phyloP scores from a whole-genome alignment of 2,888 invertebrate genomes.

The Stramonita haemastoma region DNA sequence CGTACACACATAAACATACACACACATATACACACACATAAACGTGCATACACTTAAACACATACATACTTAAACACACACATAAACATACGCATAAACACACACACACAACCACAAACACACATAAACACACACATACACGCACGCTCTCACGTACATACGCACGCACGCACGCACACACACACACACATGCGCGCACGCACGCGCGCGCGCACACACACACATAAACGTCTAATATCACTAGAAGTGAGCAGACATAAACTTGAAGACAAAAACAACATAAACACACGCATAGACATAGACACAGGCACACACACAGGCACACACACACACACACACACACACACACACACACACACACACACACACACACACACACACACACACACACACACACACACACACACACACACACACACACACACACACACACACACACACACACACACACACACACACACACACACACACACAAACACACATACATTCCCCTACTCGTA shows the following conservation, averaged over 20 bases:
- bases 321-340: no score
- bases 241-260: no score
- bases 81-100: slow-evolving; percentile 24
- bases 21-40: slow-evolving; percentile 18
- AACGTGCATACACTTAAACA: slow-evolving; percentile 9
- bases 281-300: no score
- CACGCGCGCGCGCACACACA: neutral
- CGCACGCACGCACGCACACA: neutral
- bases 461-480: no score
- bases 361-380: no score
- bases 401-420: neutral
- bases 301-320: no score
- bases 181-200: neutral
- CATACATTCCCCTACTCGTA: no score
- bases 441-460: neutral
- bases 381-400: neutral
- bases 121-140: slow-evolving; percentile 1
- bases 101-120: slow-evolving; percentile 35
- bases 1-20: neutral
- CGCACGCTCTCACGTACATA: slow-evolving; percentile 5
- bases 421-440: neutral
- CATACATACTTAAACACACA: slow-evolving; percentile 33
- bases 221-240: no score
- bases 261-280: no score
- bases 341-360: no score